phyloP scores from a whole-genome alignment of 2,113 vertebrate genomes.

The Erythrocercus mccallii region DNA sequence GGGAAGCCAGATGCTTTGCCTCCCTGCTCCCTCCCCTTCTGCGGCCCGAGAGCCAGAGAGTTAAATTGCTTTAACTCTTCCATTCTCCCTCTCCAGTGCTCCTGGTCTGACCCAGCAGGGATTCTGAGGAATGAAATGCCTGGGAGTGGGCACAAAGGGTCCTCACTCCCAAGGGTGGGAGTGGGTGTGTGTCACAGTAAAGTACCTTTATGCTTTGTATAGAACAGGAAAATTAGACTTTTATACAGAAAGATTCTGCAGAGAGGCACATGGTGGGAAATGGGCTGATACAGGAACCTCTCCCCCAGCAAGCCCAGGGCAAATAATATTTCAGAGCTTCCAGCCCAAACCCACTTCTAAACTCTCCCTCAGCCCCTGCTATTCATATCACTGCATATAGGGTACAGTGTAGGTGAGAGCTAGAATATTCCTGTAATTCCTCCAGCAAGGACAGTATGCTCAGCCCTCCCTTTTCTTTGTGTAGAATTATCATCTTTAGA shows the following conservation, averaged over 20 bases:
- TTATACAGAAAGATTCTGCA: background rate
- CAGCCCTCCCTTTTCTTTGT: background rate
- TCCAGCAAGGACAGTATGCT: background rate
- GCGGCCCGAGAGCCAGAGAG: background rate
- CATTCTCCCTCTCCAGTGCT: background rate
- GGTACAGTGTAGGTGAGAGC: background rate
- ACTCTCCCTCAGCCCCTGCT: background rate
- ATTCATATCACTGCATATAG: background rate
- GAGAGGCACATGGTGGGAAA: background rate
- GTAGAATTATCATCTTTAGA: background rate
- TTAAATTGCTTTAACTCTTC: conserved; percentile 35
- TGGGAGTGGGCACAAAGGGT: background rate
- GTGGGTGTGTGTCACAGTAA: rapidly evolving
- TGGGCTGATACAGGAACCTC: background rate
- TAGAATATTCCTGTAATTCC: background rate
- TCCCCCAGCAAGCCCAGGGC: background rate
- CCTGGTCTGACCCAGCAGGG: background rate
- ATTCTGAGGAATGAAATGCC: background rate
- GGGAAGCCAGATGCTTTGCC: conserved; percentile 58
- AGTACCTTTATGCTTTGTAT: rapidly evolving
- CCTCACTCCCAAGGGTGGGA: background rate
- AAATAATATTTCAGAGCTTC: background rate
- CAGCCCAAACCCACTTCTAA: background rate
- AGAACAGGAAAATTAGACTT: background rate
- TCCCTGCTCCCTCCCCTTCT: conserved; percentile 33